Percentiles rank a stretch among this genome's conserved stretches.
These are phyloP conservation scores for Zaprionus taronus DNA, from an alignment of 1,140 invertebrate genomes.

Conservation along the genomic window DNA sequence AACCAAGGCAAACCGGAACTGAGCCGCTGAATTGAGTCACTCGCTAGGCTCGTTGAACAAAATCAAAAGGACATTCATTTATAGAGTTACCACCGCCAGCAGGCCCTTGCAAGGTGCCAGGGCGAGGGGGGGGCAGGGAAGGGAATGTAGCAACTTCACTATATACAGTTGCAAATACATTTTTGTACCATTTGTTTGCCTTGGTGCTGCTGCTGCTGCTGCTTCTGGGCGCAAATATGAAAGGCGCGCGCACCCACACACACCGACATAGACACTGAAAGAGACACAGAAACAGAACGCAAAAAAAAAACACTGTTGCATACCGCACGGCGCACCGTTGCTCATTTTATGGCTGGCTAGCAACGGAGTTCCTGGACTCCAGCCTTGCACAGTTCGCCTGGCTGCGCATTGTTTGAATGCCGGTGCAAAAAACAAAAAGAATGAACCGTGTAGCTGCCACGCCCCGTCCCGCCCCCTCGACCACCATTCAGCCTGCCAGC, in stretches of 20 bases:
- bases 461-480: background rate
- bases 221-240: slow-evolving; percentile 66
- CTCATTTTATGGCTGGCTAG: slow-evolving; percentile 80
- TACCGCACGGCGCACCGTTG: slow-evolving; percentile 72
- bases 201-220: slow-evolving; percentile 24
- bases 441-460: slow-evolving; percentile 45
- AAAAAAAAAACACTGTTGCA: slow-evolving; percentile 74
- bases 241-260: slow-evolving; percentile 63
- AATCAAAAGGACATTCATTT: slow-evolving; percentile 83
- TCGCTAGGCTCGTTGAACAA: slow-evolving; percentile 82
- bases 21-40: slow-evolving; percentile 78
- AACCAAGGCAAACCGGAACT: slow-evolving; percentile 42
- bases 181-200: slow-evolving; percentile 79
- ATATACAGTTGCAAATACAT: slow-evolving; percentile 75
- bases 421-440: slow-evolving; percentile 38
- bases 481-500: slow-evolving; percentile 19
- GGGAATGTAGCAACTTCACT: slow-evolving; percentile 39
- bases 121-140: slow-evolving; percentile 1
- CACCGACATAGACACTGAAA: slow-evolving; percentile 36
- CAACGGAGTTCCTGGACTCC: slow-evolving; percentile 47
- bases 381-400: slow-evolving; percentile 42
- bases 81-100: slow-evolving; percentile 60
- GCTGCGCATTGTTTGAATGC: slow-evolving; percentile 75
- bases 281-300: slow-evolving; percentile 27
- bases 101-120: background rate